Percentiles rank a stretch among this genome's conserved stretches.
Evolutionary conservation across 2,888 invertebrate genomes (phyloP).

Genomic region (Drosophila niveifrons): DNA sequence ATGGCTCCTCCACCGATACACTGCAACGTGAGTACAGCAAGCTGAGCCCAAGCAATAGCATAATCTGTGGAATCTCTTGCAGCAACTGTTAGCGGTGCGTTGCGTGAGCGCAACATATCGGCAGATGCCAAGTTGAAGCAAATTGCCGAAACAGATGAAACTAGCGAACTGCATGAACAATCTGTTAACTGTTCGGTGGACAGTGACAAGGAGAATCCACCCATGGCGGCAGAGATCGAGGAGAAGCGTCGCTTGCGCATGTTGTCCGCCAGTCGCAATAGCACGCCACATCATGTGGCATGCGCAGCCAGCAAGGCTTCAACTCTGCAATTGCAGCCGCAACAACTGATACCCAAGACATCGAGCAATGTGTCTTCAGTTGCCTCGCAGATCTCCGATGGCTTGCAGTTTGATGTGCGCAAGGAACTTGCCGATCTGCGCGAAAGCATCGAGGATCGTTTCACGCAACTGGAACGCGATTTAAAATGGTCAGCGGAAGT

Average conservation of each 20-base stretch:
- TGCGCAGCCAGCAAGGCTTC: slow-evolving; percentile 2
- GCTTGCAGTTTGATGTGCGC: slow-evolving; percentile 44
- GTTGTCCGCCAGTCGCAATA: slow-evolving; percentile 76
- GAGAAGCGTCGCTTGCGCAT: slow-evolving; percentile 67
- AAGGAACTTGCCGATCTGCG: slow-evolving; percentile 69
- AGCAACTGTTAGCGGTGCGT: slow-evolving; percentile 62
- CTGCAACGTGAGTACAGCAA: slow-evolving; percentile 51
- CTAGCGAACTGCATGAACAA: slow-evolving; percentile 24
- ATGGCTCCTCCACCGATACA: slow-evolving; percentile 59
- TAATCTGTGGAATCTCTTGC: background rate
- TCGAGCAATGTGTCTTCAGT: slow-evolving; percentile 51
- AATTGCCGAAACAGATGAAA: slow-evolving; percentile 77
- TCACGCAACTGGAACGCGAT: slow-evolving; percentile 76
- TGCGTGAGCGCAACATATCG: slow-evolving; percentile 77
- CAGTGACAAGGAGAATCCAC: slow-evolving; percentile 79
- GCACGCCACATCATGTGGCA: slow-evolving; percentile 75
- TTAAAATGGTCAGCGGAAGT: slow-evolving; percentile 74
- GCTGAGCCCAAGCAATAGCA: background rate
- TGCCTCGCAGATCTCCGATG: slow-evolving; percentile 13
- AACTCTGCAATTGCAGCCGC: slow-evolving; percentile 33
- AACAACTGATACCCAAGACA: slow-evolving; percentile 49
- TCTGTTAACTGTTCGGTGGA: slow-evolving; percentile 43
- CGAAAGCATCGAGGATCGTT: slow-evolving; percentile 73
- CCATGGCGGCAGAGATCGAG: slow-evolving; percentile 47
- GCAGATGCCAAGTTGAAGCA: slow-evolving; percentile 71